Conservation (phyloP, 2,888 invertebrate species). For the Tyria jacobaeae region DNA sequence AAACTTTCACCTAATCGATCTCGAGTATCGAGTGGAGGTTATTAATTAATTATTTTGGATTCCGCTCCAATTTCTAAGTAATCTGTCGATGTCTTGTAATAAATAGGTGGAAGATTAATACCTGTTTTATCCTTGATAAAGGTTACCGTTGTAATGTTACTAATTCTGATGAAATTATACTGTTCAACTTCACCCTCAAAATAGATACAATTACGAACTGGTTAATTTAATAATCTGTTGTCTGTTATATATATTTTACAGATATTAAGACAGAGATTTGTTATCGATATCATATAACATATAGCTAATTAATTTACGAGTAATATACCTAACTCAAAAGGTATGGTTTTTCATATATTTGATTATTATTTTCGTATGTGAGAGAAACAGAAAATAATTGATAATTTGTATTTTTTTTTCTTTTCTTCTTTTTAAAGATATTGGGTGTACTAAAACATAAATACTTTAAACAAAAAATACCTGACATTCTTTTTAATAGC, state of each 20-base stretch:
- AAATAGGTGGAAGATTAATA: conserved; percentile 11
- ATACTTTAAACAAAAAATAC: too few species aligned
- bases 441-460: too few species aligned
- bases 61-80: conserved; percentile 37
- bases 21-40: conserved; percentile 48
- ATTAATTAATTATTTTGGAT: conserved; percentile 57
- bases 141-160: not conserved
- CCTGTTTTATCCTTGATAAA: conserved; percentile 10
- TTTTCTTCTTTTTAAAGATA: too few species aligned
- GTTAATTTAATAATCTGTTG: too few species aligned
- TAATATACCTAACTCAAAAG: too few species aligned
- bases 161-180: not conserved
- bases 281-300: not conserved
- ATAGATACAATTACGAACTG: not conserved
- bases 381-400: too few species aligned
- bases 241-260: too few species aligned
- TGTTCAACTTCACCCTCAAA: not conserved
- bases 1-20: conserved; percentile 57
- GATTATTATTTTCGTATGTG: too few species aligned
- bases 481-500: too few species aligned
- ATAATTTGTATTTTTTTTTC: too few species aligned
- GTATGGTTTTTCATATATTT: too few species aligned
- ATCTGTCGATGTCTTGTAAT: conserved; percentile 28
- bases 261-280: not conserved
- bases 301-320: too few species aligned